These are phyloP conservation scores for Drosophila ambigua DNA, from an alignment of 1,140 invertebrate genomes.

Conservation along the genomic window DNA sequence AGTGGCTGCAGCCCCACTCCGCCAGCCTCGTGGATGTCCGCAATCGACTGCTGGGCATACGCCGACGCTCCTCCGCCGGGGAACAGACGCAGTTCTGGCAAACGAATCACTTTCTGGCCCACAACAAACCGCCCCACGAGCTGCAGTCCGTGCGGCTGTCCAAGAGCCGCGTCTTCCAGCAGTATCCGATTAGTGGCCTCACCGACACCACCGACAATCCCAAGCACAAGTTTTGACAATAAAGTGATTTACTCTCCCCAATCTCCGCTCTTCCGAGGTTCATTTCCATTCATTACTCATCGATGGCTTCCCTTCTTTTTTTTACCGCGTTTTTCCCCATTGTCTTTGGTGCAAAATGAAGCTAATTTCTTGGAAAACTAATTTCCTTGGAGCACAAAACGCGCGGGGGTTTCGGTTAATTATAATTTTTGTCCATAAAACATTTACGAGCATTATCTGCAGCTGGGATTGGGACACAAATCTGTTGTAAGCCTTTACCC, in stretches of 20 bases:
- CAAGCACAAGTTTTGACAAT: conserved; percentile 55
- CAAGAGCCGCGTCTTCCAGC: conserved; percentile 68
- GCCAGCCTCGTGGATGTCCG: conserved; percentile 70
- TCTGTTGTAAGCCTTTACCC: conserved; percentile 27
- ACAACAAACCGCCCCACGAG: conserved; percentile 69
- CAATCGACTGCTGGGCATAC: conserved; percentile 73
- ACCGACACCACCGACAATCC: conserved; percentile 19
- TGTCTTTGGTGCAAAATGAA: no score
- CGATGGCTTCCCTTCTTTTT: conserved; percentile 6
- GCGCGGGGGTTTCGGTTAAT: not conserved
- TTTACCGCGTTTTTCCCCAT: not conserved
- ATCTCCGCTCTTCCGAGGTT: not conserved
- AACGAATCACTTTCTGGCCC: conserved; percentile 74
- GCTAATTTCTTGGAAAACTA: not conserved
- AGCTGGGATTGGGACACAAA: conserved; percentile 1
- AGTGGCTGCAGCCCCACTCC: conserved; percentile 63
- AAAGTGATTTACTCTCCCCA: conserved; percentile 15
- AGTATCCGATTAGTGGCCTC: conserved; percentile 63
- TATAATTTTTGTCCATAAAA: conserved; percentile 12
- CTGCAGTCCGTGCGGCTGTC: conserved; percentile 60
- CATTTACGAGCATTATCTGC: not conserved
- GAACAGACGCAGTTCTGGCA: conserved; percentile 71
- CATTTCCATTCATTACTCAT: conserved; percentile 24
- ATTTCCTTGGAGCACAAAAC: not conserved
- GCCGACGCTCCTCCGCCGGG: conserved; percentile 29